Conservation (phyloP, 2,888 invertebrate genomes). For the Drosophila sordidula region DNA sequence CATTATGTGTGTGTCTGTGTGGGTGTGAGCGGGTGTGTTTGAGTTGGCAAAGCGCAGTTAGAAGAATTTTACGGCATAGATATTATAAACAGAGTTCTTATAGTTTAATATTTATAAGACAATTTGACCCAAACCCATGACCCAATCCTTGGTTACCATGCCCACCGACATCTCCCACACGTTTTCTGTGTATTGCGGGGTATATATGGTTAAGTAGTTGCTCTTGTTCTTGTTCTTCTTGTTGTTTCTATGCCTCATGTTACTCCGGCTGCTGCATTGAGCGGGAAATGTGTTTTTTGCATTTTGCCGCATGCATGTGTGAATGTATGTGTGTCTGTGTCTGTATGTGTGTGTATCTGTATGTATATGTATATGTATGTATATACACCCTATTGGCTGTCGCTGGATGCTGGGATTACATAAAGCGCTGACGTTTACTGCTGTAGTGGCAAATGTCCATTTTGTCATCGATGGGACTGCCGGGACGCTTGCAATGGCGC, state of each 20-base stretch:
- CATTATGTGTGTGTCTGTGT: conserved; percentile 11
- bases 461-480: conserved; percentile 89
- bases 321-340: conserved; percentile 8
- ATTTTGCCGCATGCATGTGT: conserved; percentile 9
- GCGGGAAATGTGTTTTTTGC: conserved; percentile 1
- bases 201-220: neutral
- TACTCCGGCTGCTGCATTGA: neutral
- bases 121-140: neutral
- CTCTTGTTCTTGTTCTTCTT: neutral
- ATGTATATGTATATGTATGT: conserved; percentile 7
- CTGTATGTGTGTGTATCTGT: conserved; percentile 2
- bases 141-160: neutral
- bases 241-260: neutral
- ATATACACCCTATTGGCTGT: conserved; percentile 11
- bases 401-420: conserved; percentile 84
- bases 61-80: conserved; percentile 12
- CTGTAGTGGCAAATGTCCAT: conserved; percentile 92
- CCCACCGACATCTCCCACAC: neutral
- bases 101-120: neutral
- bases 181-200: neutral
- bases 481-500: conserved; percentile 89
- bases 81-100: conserved; percentile 13
- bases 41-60: conserved; percentile 3
- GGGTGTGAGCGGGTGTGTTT: neutral
- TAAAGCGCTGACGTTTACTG: conserved; percentile 89